These are phyloP conservation scores for Uloborus plumipes DNA, from an alignment of 2,888 invertebrate genomes.

Conservation along the genomic window DNA sequence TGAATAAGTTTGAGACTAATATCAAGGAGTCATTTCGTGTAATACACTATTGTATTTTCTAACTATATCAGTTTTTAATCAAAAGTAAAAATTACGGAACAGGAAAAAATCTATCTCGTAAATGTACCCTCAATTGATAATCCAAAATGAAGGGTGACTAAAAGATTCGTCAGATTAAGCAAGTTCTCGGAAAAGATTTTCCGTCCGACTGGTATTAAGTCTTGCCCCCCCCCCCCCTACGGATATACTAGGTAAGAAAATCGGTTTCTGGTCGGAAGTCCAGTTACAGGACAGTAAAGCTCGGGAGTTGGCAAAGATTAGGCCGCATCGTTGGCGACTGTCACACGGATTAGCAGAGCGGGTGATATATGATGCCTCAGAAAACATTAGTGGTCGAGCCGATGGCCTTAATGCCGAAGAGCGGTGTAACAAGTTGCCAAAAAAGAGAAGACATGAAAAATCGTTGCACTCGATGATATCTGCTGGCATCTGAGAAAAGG, in stretches of 20 bases:
- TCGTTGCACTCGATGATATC: no score
- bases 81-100: no score
- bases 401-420: conserved; percentile 36
- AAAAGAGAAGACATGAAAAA: neutral
- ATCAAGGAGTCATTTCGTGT: no score
- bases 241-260: conserved; percentile 17
- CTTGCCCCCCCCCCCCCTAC: neutral
- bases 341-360: conserved; percentile 54
- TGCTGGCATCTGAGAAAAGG: no score
- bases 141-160: no score
- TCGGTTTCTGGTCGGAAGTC: conserved; percentile 46
- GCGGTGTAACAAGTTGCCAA: conserved; percentile 44
- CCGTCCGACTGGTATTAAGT: conserved; percentile 41
- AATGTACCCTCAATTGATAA: no score
- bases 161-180: no score
- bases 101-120: no score
- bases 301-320: conserved; percentile 44
- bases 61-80: no score
- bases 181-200: conserved; percentile 1
- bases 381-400: conserved; percentile 46
- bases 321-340: conserved; percentile 55
- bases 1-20: no score
- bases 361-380: conserved; percentile 53
- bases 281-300: conserved; percentile 39
- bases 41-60: no score